phyloP scores from a whole-genome alignment of 1,140 invertebrate species.

The Potamilus streckersoni region DNA sequence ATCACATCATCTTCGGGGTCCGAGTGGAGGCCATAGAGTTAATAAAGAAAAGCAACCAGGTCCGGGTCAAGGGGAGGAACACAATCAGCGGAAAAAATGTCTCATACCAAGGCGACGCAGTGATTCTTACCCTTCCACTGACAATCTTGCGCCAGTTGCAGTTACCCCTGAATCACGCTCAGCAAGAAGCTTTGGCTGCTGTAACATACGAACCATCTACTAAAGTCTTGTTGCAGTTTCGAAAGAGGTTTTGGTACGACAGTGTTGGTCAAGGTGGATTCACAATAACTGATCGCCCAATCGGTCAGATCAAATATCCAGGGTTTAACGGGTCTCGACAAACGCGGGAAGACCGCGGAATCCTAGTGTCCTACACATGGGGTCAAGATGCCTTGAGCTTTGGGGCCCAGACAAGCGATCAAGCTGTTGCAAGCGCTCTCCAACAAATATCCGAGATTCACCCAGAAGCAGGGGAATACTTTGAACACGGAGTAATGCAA shows the following conservation, averaged over 20 bases:
- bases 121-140: conserved; percentile 33
- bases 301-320: conserved; percentile 34
- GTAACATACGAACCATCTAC: conserved; percentile 26
- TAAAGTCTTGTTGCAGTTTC: conserved; percentile 33
- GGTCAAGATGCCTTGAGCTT: conserved; percentile 24
- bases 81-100: neutral
- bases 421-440: conserved; percentile 31
- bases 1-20: neutral
- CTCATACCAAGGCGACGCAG: conserved; percentile 21
- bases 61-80: neutral
- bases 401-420: conserved; percentile 18
- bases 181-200: conserved; percentile 20
- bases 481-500: conserved; percentile 34
- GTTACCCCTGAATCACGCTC: neutral
- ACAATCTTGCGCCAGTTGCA: conserved; percentile 27
- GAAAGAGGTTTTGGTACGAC: conserved; percentile 37
- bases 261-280: conserved; percentile 32
- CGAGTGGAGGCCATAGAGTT: neutral
- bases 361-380: conserved; percentile 31
- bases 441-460: conserved; percentile 32
- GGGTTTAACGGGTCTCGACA: conserved; percentile 7
- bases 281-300: conserved; percentile 23
- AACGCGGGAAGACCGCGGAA: conserved; percentile 16
- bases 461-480: conserved; percentile 29
- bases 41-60: neutral